Conservation (phyloP, 2,888 invertebrate genomes). For the Drosophila maculinotata region DNA sequence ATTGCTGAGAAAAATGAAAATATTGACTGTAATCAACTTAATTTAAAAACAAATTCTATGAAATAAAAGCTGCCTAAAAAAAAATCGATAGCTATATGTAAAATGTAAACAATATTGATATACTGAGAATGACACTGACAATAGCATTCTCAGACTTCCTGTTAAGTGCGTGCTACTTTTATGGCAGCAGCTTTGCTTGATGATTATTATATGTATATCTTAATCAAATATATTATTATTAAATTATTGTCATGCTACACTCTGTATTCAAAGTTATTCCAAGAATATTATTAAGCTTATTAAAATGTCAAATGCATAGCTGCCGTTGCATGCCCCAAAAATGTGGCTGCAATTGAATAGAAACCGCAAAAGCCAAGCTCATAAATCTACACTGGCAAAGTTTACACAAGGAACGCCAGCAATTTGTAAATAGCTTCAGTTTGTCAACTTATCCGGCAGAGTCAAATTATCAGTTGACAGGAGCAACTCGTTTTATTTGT, state of each 20-base stretch:
- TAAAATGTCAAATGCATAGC: not conserved
- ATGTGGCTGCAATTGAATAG: constrained; percentile 8
- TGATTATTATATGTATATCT: too few relatives aligned
- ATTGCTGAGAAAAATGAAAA: not conserved
- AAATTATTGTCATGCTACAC: too few relatives aligned
- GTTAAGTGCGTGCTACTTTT: too few relatives aligned
- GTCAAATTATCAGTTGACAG: constrained; percentile 65
- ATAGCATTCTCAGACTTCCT: too few relatives aligned
- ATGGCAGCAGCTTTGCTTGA: too few relatives aligned
- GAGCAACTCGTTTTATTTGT: constrained; percentile 47
- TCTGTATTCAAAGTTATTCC: too few relatives aligned
- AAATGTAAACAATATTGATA: not conserved
- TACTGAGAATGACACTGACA: not conserved
- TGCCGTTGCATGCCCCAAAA: constrained; percentile 3
- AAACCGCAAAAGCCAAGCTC: constrained; percentile 20
- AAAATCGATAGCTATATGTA: too few relatives aligned
- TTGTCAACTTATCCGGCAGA: constrained; percentile 41
- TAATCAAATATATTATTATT: not conserved
- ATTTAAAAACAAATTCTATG: too few relatives aligned
- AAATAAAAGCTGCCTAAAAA: too few relatives aligned
- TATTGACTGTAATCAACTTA: too few relatives aligned
- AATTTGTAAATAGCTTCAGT: constrained; percentile 44
- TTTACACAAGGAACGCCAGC: constrained; percentile 28
- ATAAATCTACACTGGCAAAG: constrained; percentile 33
- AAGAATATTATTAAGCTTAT: not conserved